Evolutionary conservation across 2,113 vertebrate species (phyloP), one percentile per base, ranked within the genome.

Genomic region (Calidris pygmaea): DNA sequence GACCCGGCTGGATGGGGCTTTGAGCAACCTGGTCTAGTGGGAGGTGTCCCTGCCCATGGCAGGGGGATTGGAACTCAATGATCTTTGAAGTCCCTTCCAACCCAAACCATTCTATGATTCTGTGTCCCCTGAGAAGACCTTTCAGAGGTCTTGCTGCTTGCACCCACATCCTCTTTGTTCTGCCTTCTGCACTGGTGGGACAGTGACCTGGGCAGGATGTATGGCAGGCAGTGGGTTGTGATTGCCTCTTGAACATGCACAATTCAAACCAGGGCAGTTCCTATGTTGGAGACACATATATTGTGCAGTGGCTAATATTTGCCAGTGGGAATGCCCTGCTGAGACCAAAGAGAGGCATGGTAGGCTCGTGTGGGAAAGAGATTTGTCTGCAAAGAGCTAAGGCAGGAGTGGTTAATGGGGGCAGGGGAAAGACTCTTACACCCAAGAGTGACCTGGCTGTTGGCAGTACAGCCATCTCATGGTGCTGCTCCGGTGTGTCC

Each of bases 171-270:
- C 37, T 84, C 37, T 34, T 82, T 59, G 10, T 27, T 93, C 35
- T 92, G 32, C n/a, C 27, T 27, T 62, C 68, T 43, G 9, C n/a
- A 4, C 5, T 20, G 32, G 9, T 16, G 30, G 55, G 47, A 16
- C 2, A 11, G 52, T 55, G 60, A 50, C 52, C 29, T 8, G 4
- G 27, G 55, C 48, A 60, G n/a, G 62, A 19, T 21, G 9, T 37
- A 32, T 0, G 3, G 45, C 9, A 32, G 37, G 24, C 60, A 47
- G 20, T 1, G 8, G 13, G 23, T 20, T 10, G 8, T 24, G 6
- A 19, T 32, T 37, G 12, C 21, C 48, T 79, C 35, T 45, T 62
- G 58, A 55, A n/a, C 21, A 3, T 7, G 12, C 19, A 27, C 22
- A 6, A 3, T 30, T 72, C 26, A n/a, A 68, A 78, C 24, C 47